A percentile compares a stretch with the other conserved stretches of the same genome.
Conservation (phyloP, 2,888 invertebrate species). For the Drosophila incognita region DNA sequence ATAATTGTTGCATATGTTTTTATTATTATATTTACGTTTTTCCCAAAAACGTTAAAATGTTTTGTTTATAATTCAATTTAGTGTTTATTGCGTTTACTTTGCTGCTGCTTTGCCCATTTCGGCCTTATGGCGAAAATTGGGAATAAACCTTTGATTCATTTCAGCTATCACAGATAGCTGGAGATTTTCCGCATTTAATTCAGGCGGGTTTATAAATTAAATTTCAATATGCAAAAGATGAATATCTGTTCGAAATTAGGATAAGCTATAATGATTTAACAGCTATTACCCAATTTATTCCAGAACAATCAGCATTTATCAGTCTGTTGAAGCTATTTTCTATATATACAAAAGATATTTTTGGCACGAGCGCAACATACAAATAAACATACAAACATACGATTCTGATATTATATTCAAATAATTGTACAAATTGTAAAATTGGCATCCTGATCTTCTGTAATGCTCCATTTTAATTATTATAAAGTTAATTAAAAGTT, state of each 20-base stretch:
- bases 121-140: conserved; percentile 15
- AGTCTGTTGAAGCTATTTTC: not conserved
- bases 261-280: not conserved
- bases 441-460: not conserved
- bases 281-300: not conserved
- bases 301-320: not conserved
- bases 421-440: not conserved
- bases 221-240: not conserved
- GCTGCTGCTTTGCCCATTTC: conserved; percentile 16
- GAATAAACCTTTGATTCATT: conserved; percentile 44
- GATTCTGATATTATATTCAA: not conserved
- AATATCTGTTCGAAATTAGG: not conserved
- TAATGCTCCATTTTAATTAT: not conserved
- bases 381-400: not conserved
- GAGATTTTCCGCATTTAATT: not conserved
- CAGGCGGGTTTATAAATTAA: rapidly evolving
- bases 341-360: not conserved
- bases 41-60: conserved; percentile 45
- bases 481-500: not conserved
- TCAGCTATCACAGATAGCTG: not conserved
- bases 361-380: not conserved
- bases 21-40: conserved; percentile 50
- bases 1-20: not conserved
- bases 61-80: conserved; percentile 58
- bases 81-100: conserved; percentile 39